Conservation (phyloP, 2,113 vertebrate species). For the Misgurnus anguillicaudatus region DNA sequence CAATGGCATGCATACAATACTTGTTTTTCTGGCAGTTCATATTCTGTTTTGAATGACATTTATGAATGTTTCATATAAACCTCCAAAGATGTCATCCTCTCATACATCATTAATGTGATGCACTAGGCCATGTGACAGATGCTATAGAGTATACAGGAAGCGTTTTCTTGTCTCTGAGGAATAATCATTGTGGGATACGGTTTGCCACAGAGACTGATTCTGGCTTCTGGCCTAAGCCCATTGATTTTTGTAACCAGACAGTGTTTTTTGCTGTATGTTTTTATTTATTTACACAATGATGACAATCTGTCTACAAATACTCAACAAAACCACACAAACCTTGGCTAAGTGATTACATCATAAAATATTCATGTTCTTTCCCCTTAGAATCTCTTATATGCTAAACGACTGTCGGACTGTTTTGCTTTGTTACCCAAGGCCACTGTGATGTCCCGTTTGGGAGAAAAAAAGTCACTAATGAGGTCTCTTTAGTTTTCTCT, state of each 20-base stretch:
- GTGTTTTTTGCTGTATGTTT: constrained; percentile 23
- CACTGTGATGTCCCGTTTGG: constrained; percentile 14
- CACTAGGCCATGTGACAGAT: constrained; percentile 45
- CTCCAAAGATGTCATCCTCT: constrained; percentile 40
- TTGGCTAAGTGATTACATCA: constrained; percentile 33
- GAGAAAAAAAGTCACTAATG: too few relatives aligned
- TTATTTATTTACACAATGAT: constrained; percentile 47
- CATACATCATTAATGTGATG: constrained; percentile 56
- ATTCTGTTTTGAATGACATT: constrained; percentile 50
- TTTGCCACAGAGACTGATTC: constrained; percentile 38
- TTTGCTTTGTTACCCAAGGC: constrained; percentile 21
- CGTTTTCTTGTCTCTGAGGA: constrained; percentile 44
- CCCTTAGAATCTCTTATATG: constrained; percentile 9
- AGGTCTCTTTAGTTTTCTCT: too few relatives aligned
- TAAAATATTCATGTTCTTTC: constrained; percentile 36
- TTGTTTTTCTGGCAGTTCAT: constrained; percentile 13
- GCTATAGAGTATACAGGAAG: constrained; percentile 46
- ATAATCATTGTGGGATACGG: constrained; percentile 41
- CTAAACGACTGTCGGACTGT: neutral
- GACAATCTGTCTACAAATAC: constrained; percentile 42
- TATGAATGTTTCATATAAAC: constrained; percentile 58
- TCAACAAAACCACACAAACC: constrained; percentile 43
- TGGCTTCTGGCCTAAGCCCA: constrained; percentile 23
- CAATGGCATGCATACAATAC: constrained; percentile 17
- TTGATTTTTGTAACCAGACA: constrained; percentile 38